These are phyloP conservation scores for Catharus bicknelli DNA, from an alignment of 2,113 vertebrate species.

Conservation along the genomic window DNA sequence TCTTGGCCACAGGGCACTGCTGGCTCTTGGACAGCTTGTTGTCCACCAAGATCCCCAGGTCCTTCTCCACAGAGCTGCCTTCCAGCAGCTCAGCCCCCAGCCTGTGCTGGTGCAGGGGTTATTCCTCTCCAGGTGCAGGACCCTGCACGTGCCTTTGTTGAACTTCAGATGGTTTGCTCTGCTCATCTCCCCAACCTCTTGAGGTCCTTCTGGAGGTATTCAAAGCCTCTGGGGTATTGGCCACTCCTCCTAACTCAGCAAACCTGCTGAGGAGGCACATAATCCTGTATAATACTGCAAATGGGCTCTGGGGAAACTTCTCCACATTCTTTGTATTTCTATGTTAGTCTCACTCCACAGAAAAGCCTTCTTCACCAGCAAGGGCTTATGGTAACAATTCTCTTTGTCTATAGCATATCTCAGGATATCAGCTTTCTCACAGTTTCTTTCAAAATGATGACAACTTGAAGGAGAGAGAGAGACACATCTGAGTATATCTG, in stretches of 20 bases:
- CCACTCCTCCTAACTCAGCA: fast-evolving
- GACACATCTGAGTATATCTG: background rate
- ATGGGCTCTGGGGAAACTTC: background rate
- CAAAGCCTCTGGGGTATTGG: background rate
- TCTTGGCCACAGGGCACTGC: background rate
- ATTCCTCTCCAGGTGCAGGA: fast-evolving
- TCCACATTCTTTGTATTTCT: background rate
- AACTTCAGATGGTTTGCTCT: background rate
- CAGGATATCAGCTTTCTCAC: background rate
- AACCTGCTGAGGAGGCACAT: background rate
- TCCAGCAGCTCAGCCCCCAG: background rate
- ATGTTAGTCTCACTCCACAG: background rate
- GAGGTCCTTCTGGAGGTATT: background rate
- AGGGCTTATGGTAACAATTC: background rate
- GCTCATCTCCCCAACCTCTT: fast-evolving
- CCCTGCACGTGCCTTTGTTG: fast-evolving
- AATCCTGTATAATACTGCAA: background rate
- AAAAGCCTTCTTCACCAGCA: background rate
- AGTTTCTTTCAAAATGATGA: background rate
- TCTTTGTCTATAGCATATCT: background rate
- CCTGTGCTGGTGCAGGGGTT: background rate
- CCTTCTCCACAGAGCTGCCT: background rate
- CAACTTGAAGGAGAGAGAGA: background rate
- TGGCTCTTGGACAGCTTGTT: background rate
- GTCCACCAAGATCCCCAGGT: background rate